Evolutionary conservation across 2,797 vertebrate species (phyloP), one percentile per base, ranked within the genome.

Genomic region (Thamnophis elegans): DNA sequence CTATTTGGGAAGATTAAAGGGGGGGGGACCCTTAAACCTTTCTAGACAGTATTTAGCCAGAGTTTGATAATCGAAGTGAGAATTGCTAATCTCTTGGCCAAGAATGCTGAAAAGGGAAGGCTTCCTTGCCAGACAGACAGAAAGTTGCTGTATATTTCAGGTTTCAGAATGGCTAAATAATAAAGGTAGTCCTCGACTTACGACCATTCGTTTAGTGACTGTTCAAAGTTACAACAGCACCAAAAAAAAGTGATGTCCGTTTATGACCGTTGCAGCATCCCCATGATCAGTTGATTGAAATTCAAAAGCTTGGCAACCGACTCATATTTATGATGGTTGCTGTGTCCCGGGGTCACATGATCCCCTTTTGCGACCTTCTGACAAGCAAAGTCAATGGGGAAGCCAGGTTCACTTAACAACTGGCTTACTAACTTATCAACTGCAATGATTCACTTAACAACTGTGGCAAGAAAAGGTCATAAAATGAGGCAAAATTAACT

Each of bases 301-400:
- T 32, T 32, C 14, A 8, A 6, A 32, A 0, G 2, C n/a, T 68
- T 68, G n/a, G n/a, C 65, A 32, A 68, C 65, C 0, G 6, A 26
- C 4, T 7, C 14, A n/a, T 68, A 68, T 68, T 32, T 68, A 68
- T 68, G 65, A 32, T 6, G 6, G 6, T 68, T 7, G 65, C n/a
- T 1, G 13, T 32, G 14, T 8, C 65, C 14, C 0, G 1, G 1
- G n/a, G 5, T 32, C 5, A 7, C 5, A 5, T 32, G 6, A 68
- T 68, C 65, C n/a, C n/a, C n/a, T 68, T 18, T 32, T 68, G 6
- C 6, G n/a, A 32, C n/a, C n/a, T 68, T 68, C 13, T 6, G 28
- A 65, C 26, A 1, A n/a, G 28, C 62, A n/a, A 26, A 32, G n/a
- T 7, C 13, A 16, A 68, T 7, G 65, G 14, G 13, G 26, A 62